A percentile compares a stretch with the other conserved stretches of the same genome.
Conservation (phyloP, 2,113 vertebrate genomes). For the Silurus asotus region DNA sequence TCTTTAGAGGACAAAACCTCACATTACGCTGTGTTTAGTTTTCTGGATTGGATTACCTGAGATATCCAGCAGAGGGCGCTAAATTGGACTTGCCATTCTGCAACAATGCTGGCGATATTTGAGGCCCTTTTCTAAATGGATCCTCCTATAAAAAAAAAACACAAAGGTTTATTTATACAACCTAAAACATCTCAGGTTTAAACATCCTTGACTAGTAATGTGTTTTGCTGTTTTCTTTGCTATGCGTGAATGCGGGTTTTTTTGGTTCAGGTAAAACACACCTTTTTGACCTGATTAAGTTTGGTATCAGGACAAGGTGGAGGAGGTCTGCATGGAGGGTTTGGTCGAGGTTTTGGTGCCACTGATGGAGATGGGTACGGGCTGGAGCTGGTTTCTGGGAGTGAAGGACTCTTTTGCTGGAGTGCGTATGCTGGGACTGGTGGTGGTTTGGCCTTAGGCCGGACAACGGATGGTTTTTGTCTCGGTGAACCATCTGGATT, state of each 20-base stretch:
- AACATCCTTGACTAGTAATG: background rate
- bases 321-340: conserved; percentile 72
- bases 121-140: conserved; percentile 34
- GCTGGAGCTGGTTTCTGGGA: conserved; percentile 32
- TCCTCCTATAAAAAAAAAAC: conserved; percentile 28
- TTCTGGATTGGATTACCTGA: conserved; percentile 18
- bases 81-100: conserved; percentile 60
- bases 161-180: background rate
- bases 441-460: conserved; percentile 67
- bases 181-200: background rate
- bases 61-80: conserved; percentile 69
- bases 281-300: conserved; percentile 41
- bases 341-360: conserved; percentile 57
- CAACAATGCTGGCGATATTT: conserved; percentile 41
- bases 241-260: background rate
- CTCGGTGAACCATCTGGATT: conserved; percentile 59
- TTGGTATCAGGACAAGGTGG: conserved; percentile 68
- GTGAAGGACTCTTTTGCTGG: conserved; percentile 29
- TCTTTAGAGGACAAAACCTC: background rate
- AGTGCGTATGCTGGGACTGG: conserved; percentile 58
- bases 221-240: background rate
- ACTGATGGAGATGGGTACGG: conserved; percentile 36
- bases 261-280: conserved; percentile 20
- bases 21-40: background rate
- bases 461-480: conserved; percentile 54